Evolutionary conservation across 2,113 vertebrate species (phyloP).

Genomic region (Deroptyus accipitrinus): DNA sequence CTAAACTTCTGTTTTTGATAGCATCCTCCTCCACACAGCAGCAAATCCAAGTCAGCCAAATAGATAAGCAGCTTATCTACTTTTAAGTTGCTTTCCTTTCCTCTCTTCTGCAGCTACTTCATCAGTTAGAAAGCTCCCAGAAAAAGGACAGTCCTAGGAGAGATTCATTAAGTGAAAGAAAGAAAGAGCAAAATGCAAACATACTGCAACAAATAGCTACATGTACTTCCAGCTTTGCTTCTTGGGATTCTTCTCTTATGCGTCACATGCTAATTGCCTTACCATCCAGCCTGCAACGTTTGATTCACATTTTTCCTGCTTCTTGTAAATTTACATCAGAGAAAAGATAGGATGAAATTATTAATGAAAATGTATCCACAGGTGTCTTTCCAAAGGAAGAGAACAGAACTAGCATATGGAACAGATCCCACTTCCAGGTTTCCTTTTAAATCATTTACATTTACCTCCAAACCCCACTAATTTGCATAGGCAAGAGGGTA

Average conservation of each 20-base stretch:
- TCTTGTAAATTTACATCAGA: slow-evolving; percentile 3
- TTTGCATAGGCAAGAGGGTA: background rate
- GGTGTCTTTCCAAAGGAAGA: background rate
- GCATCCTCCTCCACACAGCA: slow-evolving; percentile 12
- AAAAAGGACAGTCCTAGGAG: slow-evolving; percentile 34
- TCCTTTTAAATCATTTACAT: background rate
- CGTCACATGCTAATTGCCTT: background rate
- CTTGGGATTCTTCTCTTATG: background rate
- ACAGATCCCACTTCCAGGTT: background rate
- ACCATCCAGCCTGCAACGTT: background rate
- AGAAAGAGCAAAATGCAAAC: slow-evolving; percentile 28
- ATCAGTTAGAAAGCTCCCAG: slow-evolving; percentile 16
- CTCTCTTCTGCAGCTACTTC: slow-evolving; percentile 23
- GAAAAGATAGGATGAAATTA: background rate
- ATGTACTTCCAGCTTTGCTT: background rate
- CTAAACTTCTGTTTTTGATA: slow-evolving; percentile 40
- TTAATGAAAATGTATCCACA: slow-evolving; percentile 30
- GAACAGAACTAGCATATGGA: background rate
- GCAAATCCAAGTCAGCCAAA: slow-evolving; percentile 29
- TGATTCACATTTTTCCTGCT: slow-evolving; percentile 8
- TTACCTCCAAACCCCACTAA: background rate
- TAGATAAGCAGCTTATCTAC: slow-evolving; percentile 56
- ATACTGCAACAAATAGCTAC: background rate
- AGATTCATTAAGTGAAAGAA: background rate
- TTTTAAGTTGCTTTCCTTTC: slow-evolving; percentile 26